Percentiles rank a stretch among this genome's conserved stretches.
phyloP scores from a whole-genome alignment of 2,888 invertebrate species.

The Eupithecia exiguata region DNA sequence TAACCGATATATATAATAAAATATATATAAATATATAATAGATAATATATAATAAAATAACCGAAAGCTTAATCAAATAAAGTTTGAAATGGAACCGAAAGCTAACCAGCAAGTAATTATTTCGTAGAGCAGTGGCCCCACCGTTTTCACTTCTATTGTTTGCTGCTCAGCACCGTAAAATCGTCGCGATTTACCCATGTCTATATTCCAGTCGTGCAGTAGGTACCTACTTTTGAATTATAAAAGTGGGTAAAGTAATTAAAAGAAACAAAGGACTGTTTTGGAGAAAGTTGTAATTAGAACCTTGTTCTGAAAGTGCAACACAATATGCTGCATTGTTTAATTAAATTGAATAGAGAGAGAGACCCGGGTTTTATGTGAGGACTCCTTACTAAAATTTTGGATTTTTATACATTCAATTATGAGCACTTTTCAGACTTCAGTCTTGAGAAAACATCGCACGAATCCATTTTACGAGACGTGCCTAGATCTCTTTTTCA shows the following conservation, averaged over 20 bases:
- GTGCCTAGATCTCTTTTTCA: neutral
- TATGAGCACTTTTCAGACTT: neutral
- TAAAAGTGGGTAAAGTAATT: slow-evolving; percentile 33
- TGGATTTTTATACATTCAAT: neutral
- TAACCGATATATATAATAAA: neutral
- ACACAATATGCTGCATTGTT: neutral
- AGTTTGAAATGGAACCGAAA: slow-evolving; percentile 60
- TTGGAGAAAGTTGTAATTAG: slow-evolving; percentile 32
- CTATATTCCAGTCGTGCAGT: slow-evolving; percentile 33
- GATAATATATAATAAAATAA: neutral
- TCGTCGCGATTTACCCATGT: slow-evolving; percentile 49
- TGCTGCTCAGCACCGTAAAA: slow-evolving; percentile 72
- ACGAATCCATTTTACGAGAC: neutral
- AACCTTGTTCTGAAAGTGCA: slow-evolving; percentile 10
- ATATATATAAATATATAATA: too few relatives aligned
- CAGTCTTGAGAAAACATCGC: neutral
- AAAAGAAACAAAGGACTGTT: slow-evolving; percentile 33
- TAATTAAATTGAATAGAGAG: neutral
- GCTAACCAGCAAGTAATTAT: slow-evolving; percentile 63
- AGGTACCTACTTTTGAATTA: slow-evolving; percentile 18
- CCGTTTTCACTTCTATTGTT: slow-evolving; percentile 80
- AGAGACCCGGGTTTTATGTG: too few relatives aligned
- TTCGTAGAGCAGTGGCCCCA: slow-evolving; percentile 63
- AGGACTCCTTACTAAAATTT: neutral
- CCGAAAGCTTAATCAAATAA: slow-evolving; percentile 3